Percentiles rank a stretch among this genome's conserved stretches.
Evolutionary conservation across 1,140 invertebrate species (phyloP).

Genomic region (Hirudo medicinalis): DNA sequence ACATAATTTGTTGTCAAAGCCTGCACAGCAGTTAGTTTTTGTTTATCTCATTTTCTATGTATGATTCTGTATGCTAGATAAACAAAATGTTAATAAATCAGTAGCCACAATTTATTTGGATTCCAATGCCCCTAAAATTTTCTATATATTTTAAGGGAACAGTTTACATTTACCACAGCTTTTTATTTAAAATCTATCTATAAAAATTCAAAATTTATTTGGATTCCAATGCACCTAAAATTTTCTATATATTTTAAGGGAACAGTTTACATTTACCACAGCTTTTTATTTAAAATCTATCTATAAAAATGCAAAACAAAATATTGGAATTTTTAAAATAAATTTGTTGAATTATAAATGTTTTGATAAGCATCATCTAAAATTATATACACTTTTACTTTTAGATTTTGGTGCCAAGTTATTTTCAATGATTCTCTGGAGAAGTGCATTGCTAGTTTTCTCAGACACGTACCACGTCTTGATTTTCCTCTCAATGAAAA

Average conservation of each 20-base stretch:
- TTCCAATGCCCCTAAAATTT: no score
- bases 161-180: no score
- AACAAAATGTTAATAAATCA: no score
- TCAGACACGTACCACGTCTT: conserved; percentile 57
- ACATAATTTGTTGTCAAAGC: conserved; percentile 45
- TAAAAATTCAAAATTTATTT: no score
- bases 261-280: no score
- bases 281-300: conserved; percentile 28
- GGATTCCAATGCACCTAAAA: no score
- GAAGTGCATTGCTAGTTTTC: conserved; percentile 54
- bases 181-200: conserved; percentile 31
- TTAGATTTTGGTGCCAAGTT: conserved; percentile 64
- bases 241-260: no score
- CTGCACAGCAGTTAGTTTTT: conserved; percentile 30
- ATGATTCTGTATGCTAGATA: no score
- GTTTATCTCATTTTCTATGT: not conserved
- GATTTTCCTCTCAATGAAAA: conserved; percentile 45
- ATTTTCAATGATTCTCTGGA: conserved; percentile 54
- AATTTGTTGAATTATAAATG: not conserved
- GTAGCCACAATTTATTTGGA: no score
- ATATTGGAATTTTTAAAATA: not conserved
- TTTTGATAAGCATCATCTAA: not conserved
- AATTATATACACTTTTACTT: conserved; percentile 10
- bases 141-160: no score
- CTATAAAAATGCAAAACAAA: not conserved